Percentiles rank a stretch among this genome's conserved stretches.
Evolutionary conservation across 2,113 vertebrate species (phyloP).

Genomic region (Chaetura pelagica): DNA sequence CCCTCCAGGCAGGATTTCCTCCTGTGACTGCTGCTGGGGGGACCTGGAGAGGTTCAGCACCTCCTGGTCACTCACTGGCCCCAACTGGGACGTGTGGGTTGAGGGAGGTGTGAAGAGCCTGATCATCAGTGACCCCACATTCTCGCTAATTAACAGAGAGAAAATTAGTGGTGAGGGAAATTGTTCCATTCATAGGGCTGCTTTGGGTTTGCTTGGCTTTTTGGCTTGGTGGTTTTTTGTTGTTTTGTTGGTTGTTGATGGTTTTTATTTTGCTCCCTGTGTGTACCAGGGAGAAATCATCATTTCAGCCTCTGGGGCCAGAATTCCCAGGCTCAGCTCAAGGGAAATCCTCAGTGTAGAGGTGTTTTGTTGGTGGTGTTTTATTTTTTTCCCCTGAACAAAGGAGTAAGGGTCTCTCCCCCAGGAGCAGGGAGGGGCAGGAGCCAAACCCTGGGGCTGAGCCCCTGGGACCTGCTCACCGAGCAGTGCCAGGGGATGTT

Average conservation of each 20-base stretch:
- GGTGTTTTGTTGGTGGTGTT: background rate
- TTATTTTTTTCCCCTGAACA: too few species aligned
- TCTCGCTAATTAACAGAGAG: background rate
- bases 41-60: accelerated
- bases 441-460: background rate
- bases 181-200: background rate
- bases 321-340: background rate
- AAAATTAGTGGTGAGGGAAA: slow-evolving; percentile 30
- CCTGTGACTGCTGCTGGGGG: background rate
- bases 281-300: background rate
- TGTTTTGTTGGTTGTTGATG: background rate
- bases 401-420: background rate
- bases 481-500: background rate
- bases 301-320: background rate
- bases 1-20: background rate
- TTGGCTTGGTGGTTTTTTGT: background rate
- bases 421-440: background rate
- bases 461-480: accelerated
- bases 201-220: background rate
- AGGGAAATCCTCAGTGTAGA: accelerated
- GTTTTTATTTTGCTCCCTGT: background rate
- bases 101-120: background rate
- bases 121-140: background rate
- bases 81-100: background rate
- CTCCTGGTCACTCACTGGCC: background rate